These are phyloP conservation scores for Autographa pulchrina DNA, from an alignment of 2,888 invertebrate genomes.

Conservation along the genomic window DNA sequence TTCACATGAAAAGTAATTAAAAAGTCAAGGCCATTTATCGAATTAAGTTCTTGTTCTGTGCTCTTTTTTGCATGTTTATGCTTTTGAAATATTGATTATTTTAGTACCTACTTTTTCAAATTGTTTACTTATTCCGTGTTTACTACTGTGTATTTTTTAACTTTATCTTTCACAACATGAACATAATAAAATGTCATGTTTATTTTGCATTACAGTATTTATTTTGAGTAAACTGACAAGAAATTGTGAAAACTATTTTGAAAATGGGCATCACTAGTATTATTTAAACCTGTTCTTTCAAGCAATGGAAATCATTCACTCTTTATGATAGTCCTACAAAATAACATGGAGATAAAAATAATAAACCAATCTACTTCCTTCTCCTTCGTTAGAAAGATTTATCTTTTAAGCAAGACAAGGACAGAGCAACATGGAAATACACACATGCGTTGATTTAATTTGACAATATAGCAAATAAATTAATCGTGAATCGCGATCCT, in stretches of 20 bases:
- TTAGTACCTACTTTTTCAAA: not conserved
- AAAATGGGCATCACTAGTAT: conserved; percentile 42
- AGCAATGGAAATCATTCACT: conserved; percentile 36
- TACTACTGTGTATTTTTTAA: not conserved
- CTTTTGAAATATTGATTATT: conserved; percentile 8
- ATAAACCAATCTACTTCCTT: conserved; percentile 12
- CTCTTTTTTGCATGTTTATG: conserved; percentile 27
- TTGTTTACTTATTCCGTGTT: not conserved
- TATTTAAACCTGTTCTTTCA: conserved; percentile 31
- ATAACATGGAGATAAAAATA: conserved; percentile 22
- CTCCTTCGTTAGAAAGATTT: conserved; percentile 8
- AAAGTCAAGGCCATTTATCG: conserved; percentile 27
- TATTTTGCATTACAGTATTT: not conserved
- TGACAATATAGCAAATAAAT: conserved; percentile 12
- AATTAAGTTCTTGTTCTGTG: conserved; percentile 25
- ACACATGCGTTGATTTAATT: conserved; percentile 17
- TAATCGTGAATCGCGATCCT: conserved; percentile 20
- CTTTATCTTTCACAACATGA: not conserved
- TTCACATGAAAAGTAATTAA: conserved; percentile 35
- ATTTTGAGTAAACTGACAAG: not conserved
- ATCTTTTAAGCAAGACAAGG: conserved; percentile 25
- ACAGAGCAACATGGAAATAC: conserved; percentile 18
- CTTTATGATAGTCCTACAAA: conserved; percentile 36
- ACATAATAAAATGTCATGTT: not conserved
- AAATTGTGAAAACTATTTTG: not conserved